A percentile compares a stretch with the other conserved stretches of the same genome.
Conservation (phyloP, 2,113 vertebrate genomes). For the Sander lucioperca region DNA sequence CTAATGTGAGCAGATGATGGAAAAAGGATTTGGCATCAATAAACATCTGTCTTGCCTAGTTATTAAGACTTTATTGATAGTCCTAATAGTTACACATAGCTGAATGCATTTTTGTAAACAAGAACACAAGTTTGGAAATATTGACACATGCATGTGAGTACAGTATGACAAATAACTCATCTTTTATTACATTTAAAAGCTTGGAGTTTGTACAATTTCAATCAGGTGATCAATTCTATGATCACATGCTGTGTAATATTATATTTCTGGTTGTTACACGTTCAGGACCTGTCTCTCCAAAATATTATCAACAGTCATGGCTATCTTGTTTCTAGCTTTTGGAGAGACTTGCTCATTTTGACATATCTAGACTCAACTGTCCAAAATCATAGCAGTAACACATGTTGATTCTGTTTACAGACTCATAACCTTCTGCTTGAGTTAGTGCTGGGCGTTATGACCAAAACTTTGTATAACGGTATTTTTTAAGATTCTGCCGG, state of each 20-base stretch:
- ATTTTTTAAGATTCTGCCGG: too few relatives aligned
- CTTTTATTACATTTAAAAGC: conserved; percentile 38
- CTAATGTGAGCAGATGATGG: conserved; percentile 60
- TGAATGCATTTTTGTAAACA: conserved; percentile 52
- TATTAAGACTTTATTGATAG: conserved; percentile 51
- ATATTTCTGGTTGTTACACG: conserved; percentile 24
- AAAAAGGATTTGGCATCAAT: conserved; percentile 64
- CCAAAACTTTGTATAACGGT: too few relatives aligned
- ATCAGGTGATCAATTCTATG: conserved; percentile 16
- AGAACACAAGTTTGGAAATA: conserved; percentile 32
- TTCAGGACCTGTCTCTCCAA: conserved; percentile 12
- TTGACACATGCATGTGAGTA: conserved; percentile 32
- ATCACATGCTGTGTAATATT: conserved; percentile 37
- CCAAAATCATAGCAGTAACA: conserved; percentile 17
- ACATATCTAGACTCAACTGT: neutral
- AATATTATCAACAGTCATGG: conserved; percentile 15
- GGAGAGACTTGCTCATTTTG: conserved; percentile 10
- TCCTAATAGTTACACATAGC: conserved; percentile 41
- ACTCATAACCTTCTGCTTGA: conserved; percentile 7
- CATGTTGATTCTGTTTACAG: conserved; percentile 7
- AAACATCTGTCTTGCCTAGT: conserved; percentile 56
- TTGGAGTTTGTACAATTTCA: conserved; percentile 26
- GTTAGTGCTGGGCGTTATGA: too few relatives aligned
- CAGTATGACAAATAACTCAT: conserved; percentile 36
- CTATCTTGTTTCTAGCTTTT: conserved; percentile 33